Evolutionary conservation across 1,140 invertebrate genomes (phyloP), one percentile per base, ranked within the genome.

Genomic region (Platorchestia sp.): DNA sequence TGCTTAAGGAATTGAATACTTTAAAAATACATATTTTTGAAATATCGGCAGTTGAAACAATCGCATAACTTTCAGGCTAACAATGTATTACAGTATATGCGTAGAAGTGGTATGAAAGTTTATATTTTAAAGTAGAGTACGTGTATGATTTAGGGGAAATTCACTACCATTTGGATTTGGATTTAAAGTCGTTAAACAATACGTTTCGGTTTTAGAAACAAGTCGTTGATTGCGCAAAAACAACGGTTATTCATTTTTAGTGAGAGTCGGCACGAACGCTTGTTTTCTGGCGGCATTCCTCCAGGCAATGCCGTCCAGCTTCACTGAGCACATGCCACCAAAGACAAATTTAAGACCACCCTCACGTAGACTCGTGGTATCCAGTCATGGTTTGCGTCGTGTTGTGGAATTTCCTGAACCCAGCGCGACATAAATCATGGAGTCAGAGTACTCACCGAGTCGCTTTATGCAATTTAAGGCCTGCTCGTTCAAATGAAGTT

Each of bases 271-370:
- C 10, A 75, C 59, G 59, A 75, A 75, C 59, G 3, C 36, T 75
- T 75, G 27, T 75, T 75, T 75, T 75, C 10, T 22, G 27, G 59
- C 59, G 27, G 27, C 27, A 36, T 75, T 75, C 14, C 59, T 22
- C 14, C 59, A 75, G 59, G 27, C 59, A 75, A 75, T 75, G 14
- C 59, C 59, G 59, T 75, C 59, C 59, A 75, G 59, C 59, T 75
- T 75, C 59, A 75, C 59, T 75, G 59, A 75, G 27, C 59, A 75
- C 59, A 75, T 75, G 59, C 87, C 87, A 5, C 87, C 87, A 43
- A 90, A 90, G 87, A 90, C 87, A 90, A 43, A 45, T 43, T 42
- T 44, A 90, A 45, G 87, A 90, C 87, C 87, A 90, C 87, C 87
- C 87, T 44, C 59, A 75, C 7, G 59, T 75, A 75, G 59, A 75